Evolutionary conservation across 2,113 vertebrate genomes (phyloP).

Genomic region (Meles meles): DNA sequence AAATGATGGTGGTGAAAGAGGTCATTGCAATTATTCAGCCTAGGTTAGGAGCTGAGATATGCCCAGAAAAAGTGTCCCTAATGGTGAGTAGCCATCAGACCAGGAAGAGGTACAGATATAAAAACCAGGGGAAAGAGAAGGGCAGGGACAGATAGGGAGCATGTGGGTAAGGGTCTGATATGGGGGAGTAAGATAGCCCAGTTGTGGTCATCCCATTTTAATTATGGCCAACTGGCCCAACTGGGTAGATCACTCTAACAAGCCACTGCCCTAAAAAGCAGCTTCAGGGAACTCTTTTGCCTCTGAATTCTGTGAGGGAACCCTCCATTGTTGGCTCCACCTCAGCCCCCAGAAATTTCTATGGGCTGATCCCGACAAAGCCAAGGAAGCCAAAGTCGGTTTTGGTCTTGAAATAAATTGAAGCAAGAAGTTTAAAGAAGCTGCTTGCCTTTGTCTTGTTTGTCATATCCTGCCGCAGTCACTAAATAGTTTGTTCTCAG

Average conservation of each 20-base stretch:
- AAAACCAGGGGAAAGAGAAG: background rate
- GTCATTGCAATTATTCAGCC: background rate
- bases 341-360: background rate
- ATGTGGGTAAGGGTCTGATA: background rate
- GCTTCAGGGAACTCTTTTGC: background rate
- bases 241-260: background rate
- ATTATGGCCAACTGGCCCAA: too few species aligned
- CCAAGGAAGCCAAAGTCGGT: background rate
- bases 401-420: background rate
- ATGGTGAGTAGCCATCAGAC: background rate
- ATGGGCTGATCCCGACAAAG: background rate
- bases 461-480: background rate
- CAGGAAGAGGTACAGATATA: background rate
- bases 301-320: background rate
- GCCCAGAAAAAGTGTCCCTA: background rate
- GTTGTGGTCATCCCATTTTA: accelerated
- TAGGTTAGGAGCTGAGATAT: background rate
- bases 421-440: background rate
- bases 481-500: background rate
- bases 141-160: background rate
- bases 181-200: background rate
- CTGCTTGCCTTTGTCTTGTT: background rate
- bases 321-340: background rate
- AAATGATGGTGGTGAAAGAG: background rate
- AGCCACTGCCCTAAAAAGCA: background rate